phyloP scores from a whole-genome alignment of 2,888 invertebrate species.

The Drosophila nr. fundita region DNA sequence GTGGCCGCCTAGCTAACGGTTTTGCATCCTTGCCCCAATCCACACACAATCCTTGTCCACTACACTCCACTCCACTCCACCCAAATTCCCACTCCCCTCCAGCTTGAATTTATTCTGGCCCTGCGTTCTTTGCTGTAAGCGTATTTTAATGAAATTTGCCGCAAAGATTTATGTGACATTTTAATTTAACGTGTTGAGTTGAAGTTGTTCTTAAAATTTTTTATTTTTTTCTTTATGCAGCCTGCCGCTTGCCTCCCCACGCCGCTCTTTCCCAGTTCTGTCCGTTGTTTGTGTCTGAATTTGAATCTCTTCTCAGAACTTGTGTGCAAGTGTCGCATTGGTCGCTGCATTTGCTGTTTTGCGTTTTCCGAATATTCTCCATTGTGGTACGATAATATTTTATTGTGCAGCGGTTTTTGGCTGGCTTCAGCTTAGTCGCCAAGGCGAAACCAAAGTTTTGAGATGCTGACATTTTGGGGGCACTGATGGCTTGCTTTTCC shows the following conservation, averaged over 20 bases:
- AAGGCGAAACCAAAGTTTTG: slow-evolving; percentile 60
- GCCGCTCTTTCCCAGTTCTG: slow-evolving; percentile 16
- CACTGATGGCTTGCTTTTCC: slow-evolving; percentile 31
- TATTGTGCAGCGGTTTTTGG: slow-evolving; percentile 68
- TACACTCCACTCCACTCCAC: background rate
- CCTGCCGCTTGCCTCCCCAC: background rate
- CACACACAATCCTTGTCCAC: slow-evolving; percentile 2
- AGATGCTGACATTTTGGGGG: slow-evolving; percentile 60
- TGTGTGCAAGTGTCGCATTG: slow-evolving; percentile 69
- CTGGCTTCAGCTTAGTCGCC: slow-evolving; percentile 48
- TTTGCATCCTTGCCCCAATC: slow-evolving; percentile 23
- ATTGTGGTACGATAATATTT: slow-evolving; percentile 48
- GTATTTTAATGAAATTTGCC: slow-evolving; percentile 83
- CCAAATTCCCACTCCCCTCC: background rate
- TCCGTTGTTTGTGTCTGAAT: slow-evolving; percentile 58
- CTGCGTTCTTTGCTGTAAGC: slow-evolving; percentile 72
- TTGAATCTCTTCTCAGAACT: slow-evolving; percentile 56
- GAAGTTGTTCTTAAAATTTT: slow-evolving; percentile 67
- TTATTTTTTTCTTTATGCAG: slow-evolving; percentile 39
- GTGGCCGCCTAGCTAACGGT: slow-evolving; percentile 36
- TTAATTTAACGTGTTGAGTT: slow-evolving; percentile 82
- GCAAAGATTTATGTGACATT: slow-evolving; percentile 84
- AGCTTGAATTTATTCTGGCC: slow-evolving; percentile 47
- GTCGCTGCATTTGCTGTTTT: slow-evolving; percentile 54
- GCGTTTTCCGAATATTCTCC: slow-evolving; percentile 15